Base-by-base conservation (phyloP, 1,140 invertebrate genomes). In the Drosophila oshimai region DNA sequence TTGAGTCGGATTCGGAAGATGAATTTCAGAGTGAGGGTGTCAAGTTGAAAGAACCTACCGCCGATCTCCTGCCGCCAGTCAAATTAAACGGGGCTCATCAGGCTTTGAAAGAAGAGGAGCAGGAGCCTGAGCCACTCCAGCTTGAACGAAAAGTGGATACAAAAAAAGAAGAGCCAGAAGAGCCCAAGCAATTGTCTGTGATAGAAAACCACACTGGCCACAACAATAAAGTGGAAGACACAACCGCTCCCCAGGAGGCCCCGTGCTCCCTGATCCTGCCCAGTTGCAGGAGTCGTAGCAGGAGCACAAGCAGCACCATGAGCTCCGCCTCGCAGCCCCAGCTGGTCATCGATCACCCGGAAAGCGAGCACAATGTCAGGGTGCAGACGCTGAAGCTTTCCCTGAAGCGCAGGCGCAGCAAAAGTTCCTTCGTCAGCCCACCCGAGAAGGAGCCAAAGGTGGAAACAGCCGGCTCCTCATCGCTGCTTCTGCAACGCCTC, bases 341-440 rank as follows among this genome's bases (percentile, higher is more conserved):
- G 13, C 44, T 87, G 64, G 74, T 87, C 5, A 87, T 87, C 13
- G 83, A 87, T 84, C 81, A 87, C 45, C 74, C 77, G 1, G 81
- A 89, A 15, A 83, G 54, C 36, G 78, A 87, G 28, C 76, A 78
- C n/a, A 70, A 39, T 31, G 24, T 26, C 13, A 60, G 50, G 49
- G 34, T 46, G 26, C 65, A 46, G 12, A 31, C 54, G 7, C 13
- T 37, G 15, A 67, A 47, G 28, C 33, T 58, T 20, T 50, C 62
- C 4, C 24, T n/a, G 7, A 75, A 46, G 42, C 36, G 44, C 44
- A 61, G 45, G 42, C 76, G 50, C 58, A 58, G 45, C 54, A 60
- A 60, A 26, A 69, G 68, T 74, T 74, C 62, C 62, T 55, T 62
- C 42, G 34, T 17, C 33, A 46, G 50, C 15, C 41, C 49, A 20